Base-by-base conservation (phyloP, 2,113 vertebrate species). In the Chamaetylas fuelleborni region DNA sequence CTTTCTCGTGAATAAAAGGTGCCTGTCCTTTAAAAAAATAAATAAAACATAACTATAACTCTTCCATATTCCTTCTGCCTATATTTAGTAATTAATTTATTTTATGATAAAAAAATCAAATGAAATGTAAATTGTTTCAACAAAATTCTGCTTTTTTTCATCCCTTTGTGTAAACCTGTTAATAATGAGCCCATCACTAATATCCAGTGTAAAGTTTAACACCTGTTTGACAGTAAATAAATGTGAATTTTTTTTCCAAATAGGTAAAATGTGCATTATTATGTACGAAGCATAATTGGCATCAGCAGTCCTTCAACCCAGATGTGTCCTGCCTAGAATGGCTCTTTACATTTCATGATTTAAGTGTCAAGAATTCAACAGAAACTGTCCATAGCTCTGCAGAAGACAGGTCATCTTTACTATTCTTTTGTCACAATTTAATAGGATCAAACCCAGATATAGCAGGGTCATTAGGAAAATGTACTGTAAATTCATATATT, bases 151-250 rank as follows among this genome's bases (percentile, higher is more conserved):
- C 97, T 98, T 98, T 98, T 98, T 98, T 97, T 98, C 98, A 98
- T 98, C 98, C 98, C 98, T 98, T 98, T 99, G 98, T 99, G 99
- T 99, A 98, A 98, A 98, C 98, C 98, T 99, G 98, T 99, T 99
- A 99, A 98, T 98, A 98, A 98, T 98, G 98, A 99, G 98, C 99
- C 98, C 98, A 99, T 99, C 98, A 99, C 98, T 99, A 98, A 98
- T 99, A 98, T 98, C 98, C 98, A 98, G 98, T 99, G 99, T 99
- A 99, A 99, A 99, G 98, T 99, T 99, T 99, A 99, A 99, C 99
- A 99, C 99, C 98, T 99, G 99, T 99, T 99, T 99, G 99, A 99
- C 98, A 99, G 99, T 99, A 99, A 99, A 99, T 99, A 99, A 99
- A 99, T 99, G 99, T 99, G 99, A 99, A 98, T 98, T 99, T 99